These are phyloP conservation scores for Morus bassanus DNA, from an alignment of 2,797 vertebrate species.

Conservation along the genomic window DNA sequence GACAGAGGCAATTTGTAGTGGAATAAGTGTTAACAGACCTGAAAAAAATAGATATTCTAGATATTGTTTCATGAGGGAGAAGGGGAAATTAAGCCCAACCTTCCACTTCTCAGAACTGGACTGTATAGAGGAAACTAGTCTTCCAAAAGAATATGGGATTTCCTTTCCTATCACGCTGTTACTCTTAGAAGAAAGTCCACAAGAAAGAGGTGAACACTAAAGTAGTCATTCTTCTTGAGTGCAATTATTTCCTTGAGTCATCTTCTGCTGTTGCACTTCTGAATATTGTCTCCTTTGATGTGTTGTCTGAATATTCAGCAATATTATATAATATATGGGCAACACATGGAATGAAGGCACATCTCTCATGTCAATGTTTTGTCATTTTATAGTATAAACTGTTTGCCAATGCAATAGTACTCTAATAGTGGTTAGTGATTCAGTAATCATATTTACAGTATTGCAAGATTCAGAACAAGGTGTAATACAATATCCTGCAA, in stretches of 20 bases:
- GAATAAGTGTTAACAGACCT: background rate
- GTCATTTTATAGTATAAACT: background rate
- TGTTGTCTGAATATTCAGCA: background rate
- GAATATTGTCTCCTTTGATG: background rate
- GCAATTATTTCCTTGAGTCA: background rate
- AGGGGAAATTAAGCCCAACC: background rate
- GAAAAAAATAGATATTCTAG: background rate
- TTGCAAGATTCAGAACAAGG: background rate
- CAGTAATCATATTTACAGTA: background rate
- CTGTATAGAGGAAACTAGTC: background rate
- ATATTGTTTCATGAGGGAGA: background rate
- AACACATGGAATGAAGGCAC: background rate
- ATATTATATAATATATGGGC: background rate
- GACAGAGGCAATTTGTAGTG: background rate
- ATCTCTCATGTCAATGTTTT: background rate
- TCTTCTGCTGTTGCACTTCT: background rate
- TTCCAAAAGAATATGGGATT: background rate
- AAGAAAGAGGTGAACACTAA: background rate
- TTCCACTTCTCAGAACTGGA: background rate
- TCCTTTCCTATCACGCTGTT: background rate
- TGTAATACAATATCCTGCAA: background rate
- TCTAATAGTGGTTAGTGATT: background rate
- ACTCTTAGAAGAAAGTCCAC: background rate
- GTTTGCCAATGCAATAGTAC: background rate
- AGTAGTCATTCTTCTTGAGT: background rate